These are phyloP conservation scores for Empis stercorea DNA, from an alignment of 2,888 invertebrate species.

Conservation along the genomic window DNA sequence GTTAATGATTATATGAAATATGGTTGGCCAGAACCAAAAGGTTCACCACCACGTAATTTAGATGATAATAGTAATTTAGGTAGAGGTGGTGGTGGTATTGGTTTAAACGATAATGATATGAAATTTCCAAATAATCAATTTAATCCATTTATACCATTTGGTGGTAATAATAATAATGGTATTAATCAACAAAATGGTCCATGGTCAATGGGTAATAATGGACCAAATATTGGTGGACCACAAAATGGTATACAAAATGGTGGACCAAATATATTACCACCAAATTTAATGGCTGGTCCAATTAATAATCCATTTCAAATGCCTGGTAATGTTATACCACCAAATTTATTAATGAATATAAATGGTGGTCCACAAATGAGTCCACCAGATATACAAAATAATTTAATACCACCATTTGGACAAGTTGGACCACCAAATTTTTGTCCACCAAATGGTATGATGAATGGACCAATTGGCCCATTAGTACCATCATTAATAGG, in stretches of 20 bases:
- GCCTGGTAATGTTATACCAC: constrained; percentile 2
- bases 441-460: constrained; percentile 17
- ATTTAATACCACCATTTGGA: background rate
- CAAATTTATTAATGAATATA: constrained; percentile 1
- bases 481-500: background rate
- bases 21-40: constrained; percentile 78
- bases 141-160: constrained; percentile 29
- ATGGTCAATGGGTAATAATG: constrained; percentile 1
- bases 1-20: constrained; percentile 62
- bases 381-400: constrained; percentile 12
- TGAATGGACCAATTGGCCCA: constrained; percentile 1
- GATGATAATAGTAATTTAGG: constrained; percentile 17
- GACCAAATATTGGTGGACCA: background rate
- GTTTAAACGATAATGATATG: constrained; percentile 10
- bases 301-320: background rate
- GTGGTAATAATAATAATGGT: constrained; percentile 5
- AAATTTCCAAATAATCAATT: constrained; percentile 20
- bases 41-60: constrained; percentile 39
- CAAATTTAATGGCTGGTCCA: background rate
- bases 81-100: constrained; percentile 10
- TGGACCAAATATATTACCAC: background rate
- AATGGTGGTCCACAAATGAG: constrained; percentile 9
- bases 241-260: background rate
- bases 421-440: constrained; percentile 17
- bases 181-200: constrained; percentile 2